phyloP scores from a whole-genome alignment of 2,888 invertebrate species.

The Chrysina gloriosa region DNA sequence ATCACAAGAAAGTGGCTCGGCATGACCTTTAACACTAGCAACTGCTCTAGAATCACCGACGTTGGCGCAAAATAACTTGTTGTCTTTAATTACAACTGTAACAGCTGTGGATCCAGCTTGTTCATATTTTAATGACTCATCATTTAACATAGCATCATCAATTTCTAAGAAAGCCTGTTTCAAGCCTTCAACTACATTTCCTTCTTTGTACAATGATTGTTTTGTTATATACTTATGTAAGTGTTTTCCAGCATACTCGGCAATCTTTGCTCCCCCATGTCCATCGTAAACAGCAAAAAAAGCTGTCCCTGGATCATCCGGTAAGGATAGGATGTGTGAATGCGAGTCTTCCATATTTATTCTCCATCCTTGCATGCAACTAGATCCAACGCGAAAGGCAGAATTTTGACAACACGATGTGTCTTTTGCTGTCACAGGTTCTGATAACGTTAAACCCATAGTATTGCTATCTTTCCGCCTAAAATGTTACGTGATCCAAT shows the following conservation, averaged over 20 bases:
- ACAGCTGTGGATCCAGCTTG: constrained; percentile 96
- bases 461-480: constrained; percentile 11
- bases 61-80: constrained; percentile 92
- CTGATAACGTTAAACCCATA: constrained; percentile 98
- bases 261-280: constrained; percentile 80
- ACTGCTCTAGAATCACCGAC: constrained; percentile 97
- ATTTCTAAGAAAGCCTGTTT: constrained; percentile 85
- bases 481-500: constrained; percentile 27
- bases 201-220: constrained; percentile 84
- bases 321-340: constrained; percentile 91
- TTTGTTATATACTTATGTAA: constrained; percentile 91
- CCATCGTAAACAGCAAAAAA: constrained; percentile 99
- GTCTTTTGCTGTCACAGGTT: constrained; percentile 93
- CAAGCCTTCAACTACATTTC: constrained; percentile 86
- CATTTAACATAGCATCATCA: constrained; percentile 92
- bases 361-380: constrained; percentile 99
- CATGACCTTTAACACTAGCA: constrained; percentile 85
- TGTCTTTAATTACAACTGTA: constrained; percentile 84
- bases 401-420: constrained; percentile 83
- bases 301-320: constrained; percentile 88
- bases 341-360: constrained; percentile 99
- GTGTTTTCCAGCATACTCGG: constrained; percentile 95
- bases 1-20: constrained; percentile 85
- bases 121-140: constrained; percentile 89
- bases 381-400: constrained; percentile 86